Base-by-base conservation (phyloP, 1,140 invertebrate genomes). In the Coenobita brevimanus region DNA sequence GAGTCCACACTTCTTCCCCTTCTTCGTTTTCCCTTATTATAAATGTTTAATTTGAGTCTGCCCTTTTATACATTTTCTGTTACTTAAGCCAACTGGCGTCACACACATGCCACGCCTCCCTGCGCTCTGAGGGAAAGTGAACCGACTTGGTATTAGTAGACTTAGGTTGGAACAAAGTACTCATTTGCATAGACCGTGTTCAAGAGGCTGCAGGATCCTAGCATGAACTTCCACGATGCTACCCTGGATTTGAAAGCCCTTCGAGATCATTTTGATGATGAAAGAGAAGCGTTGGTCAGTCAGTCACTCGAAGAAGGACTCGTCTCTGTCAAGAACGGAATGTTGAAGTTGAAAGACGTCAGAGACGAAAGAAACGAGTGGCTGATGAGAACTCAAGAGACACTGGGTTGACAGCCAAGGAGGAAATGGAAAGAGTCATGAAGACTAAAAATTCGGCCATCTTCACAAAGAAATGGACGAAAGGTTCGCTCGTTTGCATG, bases 381-480 rank as follows among this genome's bases (percentile, higher is more conserved):
- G n/a, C n/a, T n/a, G 8, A 15, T 41, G 71, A 75, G 21, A 67
- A 67, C 64, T 10, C 24, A 24, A 67, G 64, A 67, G 64, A 67
- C 27, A 33, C 64, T 30, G n/a, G 64, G 64, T 67, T 67, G 36
- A 67, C 27, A 67, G 27, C 6, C 41, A 75, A 75, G n/a, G 71
- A 75, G 41, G 15, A 75, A 75, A 46, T 75, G 17, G 71, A 75
- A 75, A 75, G 71, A 2, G 71, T 43, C 36, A 75, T 75, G 71
- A 75, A 41, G 71, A 33, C 10, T n/a, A n/a, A 43, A 75, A 0
- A 41, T 41, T 75, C 36, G n/a, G 46, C 36, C 24, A 10, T 43
- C n/a, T 75, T 43, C n/a, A 43, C 71, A 75, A n/a, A 75, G 71
- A 75, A 75, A 75, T 75, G 21, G 38, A 75, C 21, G 71, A 75